Evolutionary conservation across 1,140 invertebrate species (phyloP).

Genomic region (Zaprionus vittiger): DNA sequence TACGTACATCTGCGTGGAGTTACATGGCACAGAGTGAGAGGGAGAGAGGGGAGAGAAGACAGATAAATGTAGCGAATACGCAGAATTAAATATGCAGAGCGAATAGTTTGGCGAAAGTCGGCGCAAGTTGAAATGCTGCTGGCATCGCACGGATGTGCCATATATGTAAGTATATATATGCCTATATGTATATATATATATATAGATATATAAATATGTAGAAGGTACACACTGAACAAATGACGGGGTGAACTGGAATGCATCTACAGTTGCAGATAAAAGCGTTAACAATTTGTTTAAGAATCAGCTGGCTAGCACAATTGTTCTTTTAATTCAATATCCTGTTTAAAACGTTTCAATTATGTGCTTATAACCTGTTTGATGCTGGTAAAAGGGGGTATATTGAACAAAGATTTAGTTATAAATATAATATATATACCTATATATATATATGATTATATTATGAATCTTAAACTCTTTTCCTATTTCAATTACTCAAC

Average conservation of each 20-base stretch:
- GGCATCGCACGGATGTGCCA: not conserved
- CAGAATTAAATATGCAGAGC: constrained; percentile 80
- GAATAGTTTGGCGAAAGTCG: constrained; percentile 61
- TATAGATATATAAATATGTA: not conserved
- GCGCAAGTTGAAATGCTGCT: constrained; percentile 2
- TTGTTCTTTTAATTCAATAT: not conserved
- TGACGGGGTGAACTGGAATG: not conserved
- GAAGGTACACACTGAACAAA: not conserved
- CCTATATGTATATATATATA: not conserved
- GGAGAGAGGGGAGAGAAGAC: not conserved
- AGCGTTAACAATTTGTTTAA: not conserved
- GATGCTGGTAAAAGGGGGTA: not conserved
- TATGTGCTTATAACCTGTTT: not conserved
- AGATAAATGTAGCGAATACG: constrained; percentile 46
- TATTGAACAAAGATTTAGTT: too few species aligned
- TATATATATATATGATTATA: too few species aligned
- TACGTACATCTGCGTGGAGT: not conserved
- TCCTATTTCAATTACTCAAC: too few species aligned
- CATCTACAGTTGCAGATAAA: not conserved
- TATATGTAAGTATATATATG: not conserved
- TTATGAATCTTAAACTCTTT: too few species aligned
- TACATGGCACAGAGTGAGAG: constrained; percentile 4
- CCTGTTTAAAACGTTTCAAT: not conserved
- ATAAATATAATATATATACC: too few species aligned
- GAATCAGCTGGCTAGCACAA: not conserved